Evolutionary conservation across 2,797 vertebrate genomes (phyloP).

Genomic region (Microctenopoma stevenorrisi): DNA sequence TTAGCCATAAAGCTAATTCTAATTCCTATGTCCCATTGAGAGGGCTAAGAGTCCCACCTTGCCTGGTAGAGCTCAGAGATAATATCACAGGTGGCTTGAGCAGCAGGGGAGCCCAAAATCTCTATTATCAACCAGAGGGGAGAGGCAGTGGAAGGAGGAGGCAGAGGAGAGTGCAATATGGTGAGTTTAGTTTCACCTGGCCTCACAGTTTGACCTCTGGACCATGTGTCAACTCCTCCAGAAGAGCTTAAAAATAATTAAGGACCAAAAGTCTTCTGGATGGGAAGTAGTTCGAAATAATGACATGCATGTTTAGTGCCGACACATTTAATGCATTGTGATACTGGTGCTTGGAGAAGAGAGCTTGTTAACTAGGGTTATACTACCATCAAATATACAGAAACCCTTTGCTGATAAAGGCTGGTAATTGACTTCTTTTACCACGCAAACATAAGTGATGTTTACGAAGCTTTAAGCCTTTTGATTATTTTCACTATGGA

Average conservation of each 20-base stretch:
- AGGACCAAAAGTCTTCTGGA: constrained; percentile 73
- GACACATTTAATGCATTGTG: constrained; percentile 8
- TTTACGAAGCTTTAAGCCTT: neutral
- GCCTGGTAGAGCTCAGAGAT: constrained; percentile 70
- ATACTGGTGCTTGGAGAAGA: neutral
- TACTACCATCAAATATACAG: neutral
- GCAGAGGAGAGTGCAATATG: constrained; percentile 83
- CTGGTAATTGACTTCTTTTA: neutral
- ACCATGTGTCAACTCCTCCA: constrained; percentile 79
- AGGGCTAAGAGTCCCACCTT: constrained; percentile 72
- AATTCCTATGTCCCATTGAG: constrained; percentile 66
- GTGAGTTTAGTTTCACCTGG: constrained; percentile 86
- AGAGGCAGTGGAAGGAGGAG: constrained; percentile 75
- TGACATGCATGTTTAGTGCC: constrained; percentile 42
- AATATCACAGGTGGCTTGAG: constrained; percentile 86
- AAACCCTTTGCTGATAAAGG: neutral
- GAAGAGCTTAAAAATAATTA: constrained; percentile 87
- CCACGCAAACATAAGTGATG: neutral
- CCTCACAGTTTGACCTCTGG: constrained; percentile 88
- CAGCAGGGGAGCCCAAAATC: constrained; percentile 80
- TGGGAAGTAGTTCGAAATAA: constrained; percentile 48
- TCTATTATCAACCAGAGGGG: constrained; percentile 80
- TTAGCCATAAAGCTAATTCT: constrained; percentile 71
- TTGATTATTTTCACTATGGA: neutral
- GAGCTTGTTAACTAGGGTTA: constrained; percentile 9